Percentiles rank a stretch among this genome's conserved stretches.
Evolutionary conservation across 2,888 invertebrate genomes (phyloP).

Genomic region (Ormyrus pomaceus): DNA sequence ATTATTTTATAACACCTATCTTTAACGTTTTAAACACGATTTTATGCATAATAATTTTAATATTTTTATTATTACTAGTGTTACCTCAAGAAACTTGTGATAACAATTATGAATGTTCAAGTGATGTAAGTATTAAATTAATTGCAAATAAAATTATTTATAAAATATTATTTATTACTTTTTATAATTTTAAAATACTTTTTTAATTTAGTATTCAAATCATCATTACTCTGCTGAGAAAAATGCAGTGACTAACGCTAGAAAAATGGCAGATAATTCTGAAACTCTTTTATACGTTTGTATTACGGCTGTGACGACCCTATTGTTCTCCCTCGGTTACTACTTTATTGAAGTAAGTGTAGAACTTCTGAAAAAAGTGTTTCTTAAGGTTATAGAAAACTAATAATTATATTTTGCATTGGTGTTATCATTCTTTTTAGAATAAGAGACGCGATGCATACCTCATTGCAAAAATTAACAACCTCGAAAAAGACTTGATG

Average conservation of each 20-base stretch:
- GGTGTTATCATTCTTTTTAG: conserved; percentile 57
- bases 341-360: conserved; percentile 83
- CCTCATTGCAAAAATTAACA: conserved; percentile 83
- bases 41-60: background rate
- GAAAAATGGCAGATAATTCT: conserved; percentile 62
- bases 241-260: conserved; percentile 58
- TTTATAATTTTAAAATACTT: conserved; percentile 12
- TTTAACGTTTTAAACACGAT: background rate
- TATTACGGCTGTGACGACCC: conserved; percentile 84
- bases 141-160: conserved; percentile 1
- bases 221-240: conserved; percentile 56
- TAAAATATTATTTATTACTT: conserved; percentile 6
- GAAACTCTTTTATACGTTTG: conserved; percentile 78
- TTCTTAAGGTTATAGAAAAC: background rate
- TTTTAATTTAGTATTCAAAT: conserved; percentile 26
- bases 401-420: background rate
- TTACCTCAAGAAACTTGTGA: conserved; percentile 52
- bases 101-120: conserved; percentile 42
- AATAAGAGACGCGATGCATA: conserved; percentile 84
- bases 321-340: conserved; percentile 86
- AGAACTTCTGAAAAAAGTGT: background rate
- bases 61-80: conserved; percentile 38
- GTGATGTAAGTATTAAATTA: conserved; percentile 42
- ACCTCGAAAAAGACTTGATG: conserved; percentile 80
- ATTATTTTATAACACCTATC: background rate